Base-by-base conservation (phyloP, 1,140 invertebrate species). In the Stenopsyche tienmushanensis region DNA sequence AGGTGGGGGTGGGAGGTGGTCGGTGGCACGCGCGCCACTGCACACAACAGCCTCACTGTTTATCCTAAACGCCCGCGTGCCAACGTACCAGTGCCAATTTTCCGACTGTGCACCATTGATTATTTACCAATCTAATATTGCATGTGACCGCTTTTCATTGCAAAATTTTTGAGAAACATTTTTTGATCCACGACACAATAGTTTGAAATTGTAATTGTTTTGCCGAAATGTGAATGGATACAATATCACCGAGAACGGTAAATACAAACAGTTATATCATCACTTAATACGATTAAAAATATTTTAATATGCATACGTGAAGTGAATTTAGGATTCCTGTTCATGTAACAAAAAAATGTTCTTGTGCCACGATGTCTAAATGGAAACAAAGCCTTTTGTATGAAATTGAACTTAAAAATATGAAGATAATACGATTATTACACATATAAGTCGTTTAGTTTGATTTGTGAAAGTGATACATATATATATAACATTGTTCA, bases 21-120 rank as follows among this genome's bases (percentile, higher is more conserved):
- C 25, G 10, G 23, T 25, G 24, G 34, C 24, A 39, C 24, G 24
- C n/a, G 24, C 53, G n/a, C 53, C 24, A 57, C 34, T 26, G 53
- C 53, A 1, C 21, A 9, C 53, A 39, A 57, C 53, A 9, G 15
- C 53, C 15, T 24, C 10, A 47, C 44, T 47, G 10, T 15, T 47
- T 47, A 47, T 5, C 44, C 44, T 7, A 47, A 47, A 8, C 8
- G 44, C 44, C 17, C 44, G 44, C 44, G 44, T 47, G 44, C 44
- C 44, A 20, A 13, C 44, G 18, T 47, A 20, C 3, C 44, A 5
- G 18, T 47, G n/a, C n/a, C n/a, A n/a, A n/a, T n/a, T n/a, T n/a
- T n/a, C n/a, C 29, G 29, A 34, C 29, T 13, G 13, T 34, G 13
- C 29, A 5, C 29, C 29, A 34, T 34, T 34, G 29, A 34, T 7